Percentiles rank a stretch among this genome's conserved stretches.
Evolutionary conservation across 2,797 vertebrate genomes (phyloP).

Genomic region (Falco columbarius): DNA sequence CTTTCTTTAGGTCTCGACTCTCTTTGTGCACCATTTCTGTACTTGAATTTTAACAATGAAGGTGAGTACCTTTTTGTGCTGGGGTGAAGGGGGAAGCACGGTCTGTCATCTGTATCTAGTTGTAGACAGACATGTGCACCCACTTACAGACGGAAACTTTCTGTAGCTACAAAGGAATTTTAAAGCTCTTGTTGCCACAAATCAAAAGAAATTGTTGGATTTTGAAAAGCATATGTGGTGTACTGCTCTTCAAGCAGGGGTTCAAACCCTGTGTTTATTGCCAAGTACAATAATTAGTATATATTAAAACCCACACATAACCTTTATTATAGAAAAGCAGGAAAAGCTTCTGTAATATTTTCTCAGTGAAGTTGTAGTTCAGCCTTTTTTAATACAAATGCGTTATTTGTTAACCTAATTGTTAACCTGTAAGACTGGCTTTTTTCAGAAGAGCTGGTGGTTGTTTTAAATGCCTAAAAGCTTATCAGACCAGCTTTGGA

Average conservation of each 20-base stretch:
- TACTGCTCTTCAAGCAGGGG: background rate
- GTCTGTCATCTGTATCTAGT: background rate
- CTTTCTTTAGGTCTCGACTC: constrained; percentile 90
- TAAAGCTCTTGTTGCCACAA: background rate
- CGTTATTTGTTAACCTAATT: background rate
- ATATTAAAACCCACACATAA: background rate
- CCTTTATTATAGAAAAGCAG: background rate
- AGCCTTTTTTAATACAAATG: background rate
- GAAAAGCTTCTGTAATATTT: background rate
- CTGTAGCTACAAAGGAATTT: background rate
- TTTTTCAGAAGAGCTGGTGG: background rate
- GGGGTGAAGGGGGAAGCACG: background rate
- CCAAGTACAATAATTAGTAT: background rate
- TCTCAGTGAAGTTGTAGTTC: background rate
- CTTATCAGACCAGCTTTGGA: background rate
- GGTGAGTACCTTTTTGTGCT: constrained; percentile 75
- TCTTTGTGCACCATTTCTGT: constrained; percentile 96
- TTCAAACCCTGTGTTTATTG: background rate
- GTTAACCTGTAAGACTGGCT: background rate
- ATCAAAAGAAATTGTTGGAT: background rate
- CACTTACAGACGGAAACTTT: background rate
- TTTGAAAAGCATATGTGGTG: background rate
- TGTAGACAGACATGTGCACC: background rate
- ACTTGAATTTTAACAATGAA: constrained; percentile 98
- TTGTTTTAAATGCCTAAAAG: background rate